Evolutionary conservation across 2,797 vertebrate genomes (phyloP).

Genomic region (Coreius guichenoti): DNA sequence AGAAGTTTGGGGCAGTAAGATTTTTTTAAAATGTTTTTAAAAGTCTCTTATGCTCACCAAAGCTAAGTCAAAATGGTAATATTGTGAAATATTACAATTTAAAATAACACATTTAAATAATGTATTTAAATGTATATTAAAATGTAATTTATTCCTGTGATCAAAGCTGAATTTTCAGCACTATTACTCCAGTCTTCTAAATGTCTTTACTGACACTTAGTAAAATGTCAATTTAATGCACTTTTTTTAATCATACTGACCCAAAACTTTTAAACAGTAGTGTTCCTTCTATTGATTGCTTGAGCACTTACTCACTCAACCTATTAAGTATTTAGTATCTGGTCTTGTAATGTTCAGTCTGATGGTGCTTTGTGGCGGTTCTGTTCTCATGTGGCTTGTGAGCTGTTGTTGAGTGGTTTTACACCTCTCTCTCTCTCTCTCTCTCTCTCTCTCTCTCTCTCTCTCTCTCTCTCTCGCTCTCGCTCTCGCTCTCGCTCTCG

Average conservation of each 20-base stretch:
- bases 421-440: background rate
- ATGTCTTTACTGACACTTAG: background rate
- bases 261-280: background rate
- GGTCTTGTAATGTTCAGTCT: background rate
- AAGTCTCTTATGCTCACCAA: background rate
- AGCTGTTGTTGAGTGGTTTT: conserved; percentile 17
- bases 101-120: no score
- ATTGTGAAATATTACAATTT: background rate
- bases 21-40: no score
- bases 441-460: no score
- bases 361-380: background rate
- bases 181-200: background rate
- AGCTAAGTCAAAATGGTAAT: background rate
- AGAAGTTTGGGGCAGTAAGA: background rate
- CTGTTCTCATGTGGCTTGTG: background rate
- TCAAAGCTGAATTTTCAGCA: background rate
- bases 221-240: background rate
- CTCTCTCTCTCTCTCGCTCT: no score
- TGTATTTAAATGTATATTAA: no score
- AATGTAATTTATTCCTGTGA: no score
- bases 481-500: no score
- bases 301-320: background rate
- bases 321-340: background rate
- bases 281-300: background rate
- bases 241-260: background rate